Percentiles rank a stretch among this genome's conserved stretches.
Evolutionary conservation across 1,140 invertebrate species (phyloP).

Genomic region (Euura saliciscinereae): DNA sequence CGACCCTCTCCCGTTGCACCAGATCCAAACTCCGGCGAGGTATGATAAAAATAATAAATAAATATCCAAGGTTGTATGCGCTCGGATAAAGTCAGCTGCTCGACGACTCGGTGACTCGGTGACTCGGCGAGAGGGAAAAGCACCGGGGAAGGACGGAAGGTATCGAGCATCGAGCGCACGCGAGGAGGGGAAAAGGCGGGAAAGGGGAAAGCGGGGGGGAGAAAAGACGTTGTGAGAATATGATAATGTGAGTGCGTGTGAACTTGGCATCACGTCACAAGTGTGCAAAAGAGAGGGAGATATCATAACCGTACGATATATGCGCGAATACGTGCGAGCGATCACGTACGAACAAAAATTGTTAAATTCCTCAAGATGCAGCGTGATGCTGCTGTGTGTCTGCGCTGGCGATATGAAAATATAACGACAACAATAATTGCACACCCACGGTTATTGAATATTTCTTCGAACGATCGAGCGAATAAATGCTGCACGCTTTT

Average conservation of each 20-base stretch:
- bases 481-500: no score
- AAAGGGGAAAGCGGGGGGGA: not conserved
- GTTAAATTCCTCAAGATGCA: no score
- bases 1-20: not conserved
- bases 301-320: not conserved
- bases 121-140: slow-evolving; percentile 1
- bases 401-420: no score
- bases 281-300: not conserved
- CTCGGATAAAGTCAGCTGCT: no score
- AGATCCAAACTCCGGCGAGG: not conserved
- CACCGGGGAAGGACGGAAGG: not conserved
- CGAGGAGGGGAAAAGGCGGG: not conserved
- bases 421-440: no score
- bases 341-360: slow-evolving; percentile 9
- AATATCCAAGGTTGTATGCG: not conserved
- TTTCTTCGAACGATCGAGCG: no score
- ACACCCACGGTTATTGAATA: no score
- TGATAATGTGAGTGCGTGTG: not conserved
- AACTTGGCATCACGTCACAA: not conserved
- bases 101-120: not conserved
- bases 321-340: slow-evolving; percentile 1
- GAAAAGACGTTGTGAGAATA: not conserved
- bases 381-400: no score
- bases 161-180: not conserved
- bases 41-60: slow-evolving; percentile 4